A percentile compares a stretch with the other conserved stretches of the same genome.
These are phyloP conservation scores for Pseudorhiza aurosa DNA, from an alignment of 30 jellyfish, hydroid and myxozoan genomes.

Conservation along the genomic window DNA sequence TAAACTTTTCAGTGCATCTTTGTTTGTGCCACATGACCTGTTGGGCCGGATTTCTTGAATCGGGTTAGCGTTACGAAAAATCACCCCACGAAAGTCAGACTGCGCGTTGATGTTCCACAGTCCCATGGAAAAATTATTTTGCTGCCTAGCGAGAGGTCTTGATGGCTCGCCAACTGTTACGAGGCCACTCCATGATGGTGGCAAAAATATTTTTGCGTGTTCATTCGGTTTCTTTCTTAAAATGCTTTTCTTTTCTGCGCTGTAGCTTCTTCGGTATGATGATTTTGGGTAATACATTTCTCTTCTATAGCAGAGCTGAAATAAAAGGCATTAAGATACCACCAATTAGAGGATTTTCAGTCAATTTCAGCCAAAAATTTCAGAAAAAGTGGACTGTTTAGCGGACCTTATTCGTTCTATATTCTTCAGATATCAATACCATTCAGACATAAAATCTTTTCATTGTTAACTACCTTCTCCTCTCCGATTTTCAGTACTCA, in stretches of 20 bases:
- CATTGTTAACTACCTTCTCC: no score
- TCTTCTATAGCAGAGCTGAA: neutral
- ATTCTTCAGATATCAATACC: no score
- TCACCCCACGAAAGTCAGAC: constrained; percentile 64
- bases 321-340: neutral
- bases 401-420: no score
- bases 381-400: no score
- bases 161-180: constrained; percentile 54
- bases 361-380: no score
- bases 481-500: no score
- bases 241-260: neutral
- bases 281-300: constrained; percentile 37
- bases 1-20: constrained; percentile 80
- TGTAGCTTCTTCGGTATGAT: neutral
- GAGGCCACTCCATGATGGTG: constrained; percentile 73
- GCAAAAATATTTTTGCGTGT: constrained; percentile 20
- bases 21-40: constrained; percentile 53
- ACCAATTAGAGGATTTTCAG: no score
- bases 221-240: neutral
- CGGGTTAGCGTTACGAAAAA: constrained; percentile 76
- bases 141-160: constrained; percentile 7
- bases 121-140: constrained; percentile 32
- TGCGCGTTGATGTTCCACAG: constrained; percentile 43
- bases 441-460: no score
- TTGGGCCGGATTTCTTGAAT: constrained; percentile 77